These are phyloP conservation scores for Trichosurus vulpecula DNA, from an alignment of 2,797 vertebrate genomes.

Conservation along the genomic window DNA sequence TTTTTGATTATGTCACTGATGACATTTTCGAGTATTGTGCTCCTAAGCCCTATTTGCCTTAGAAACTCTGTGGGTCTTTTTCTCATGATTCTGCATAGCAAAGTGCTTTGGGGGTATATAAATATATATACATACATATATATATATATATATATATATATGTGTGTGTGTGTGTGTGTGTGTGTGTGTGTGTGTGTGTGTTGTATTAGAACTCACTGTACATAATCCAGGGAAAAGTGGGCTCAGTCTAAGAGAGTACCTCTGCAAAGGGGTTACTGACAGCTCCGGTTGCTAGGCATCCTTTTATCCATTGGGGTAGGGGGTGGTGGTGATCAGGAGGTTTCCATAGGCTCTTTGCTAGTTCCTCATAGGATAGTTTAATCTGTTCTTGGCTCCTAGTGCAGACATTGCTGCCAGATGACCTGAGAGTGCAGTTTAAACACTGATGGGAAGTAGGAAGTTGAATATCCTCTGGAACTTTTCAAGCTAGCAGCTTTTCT, in stretches of 20 bases:
- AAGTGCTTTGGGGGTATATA: neutral
- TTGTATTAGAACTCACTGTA: neutral
- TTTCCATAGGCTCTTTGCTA: neutral
- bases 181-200: no score
- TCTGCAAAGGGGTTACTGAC: neutral
- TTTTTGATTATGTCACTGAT: neutral
- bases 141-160: no score
- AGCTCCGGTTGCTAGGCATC: neutral
- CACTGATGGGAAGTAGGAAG: neutral
- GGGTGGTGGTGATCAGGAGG: neutral
- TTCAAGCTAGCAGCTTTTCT: neutral
- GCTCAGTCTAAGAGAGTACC: neutral
- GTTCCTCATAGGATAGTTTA: neutral
- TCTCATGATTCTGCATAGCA: neutral
- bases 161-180: no score
- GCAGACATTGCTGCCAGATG: neutral
- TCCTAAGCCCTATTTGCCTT: neutral
- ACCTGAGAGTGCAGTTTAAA: neutral
- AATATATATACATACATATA: no score
- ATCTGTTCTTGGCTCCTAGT: neutral
- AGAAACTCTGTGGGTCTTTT: neutral
- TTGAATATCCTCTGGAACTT: neutral
- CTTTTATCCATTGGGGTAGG: neutral
- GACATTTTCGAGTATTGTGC: neutral
- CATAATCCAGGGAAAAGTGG: neutral